Evolutionary conservation across 1,140 invertebrate species (phyloP), one percentile per base, ranked within the genome.

Genomic region (Drosophila persimilis): DNA sequence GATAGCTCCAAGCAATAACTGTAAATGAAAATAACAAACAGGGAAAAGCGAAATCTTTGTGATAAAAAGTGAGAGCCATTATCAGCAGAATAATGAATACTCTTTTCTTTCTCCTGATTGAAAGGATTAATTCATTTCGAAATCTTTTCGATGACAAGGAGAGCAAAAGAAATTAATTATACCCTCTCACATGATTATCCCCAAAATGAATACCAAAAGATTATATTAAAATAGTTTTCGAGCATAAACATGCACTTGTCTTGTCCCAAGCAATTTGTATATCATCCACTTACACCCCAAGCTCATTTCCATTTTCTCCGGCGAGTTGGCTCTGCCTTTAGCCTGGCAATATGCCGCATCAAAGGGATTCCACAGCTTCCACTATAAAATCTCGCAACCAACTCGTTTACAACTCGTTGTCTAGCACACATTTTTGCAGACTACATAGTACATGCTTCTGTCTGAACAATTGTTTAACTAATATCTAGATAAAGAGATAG

Each of bases 11-110:
- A 39, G 70, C 70, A 51, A 15, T 62, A 51, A 44, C 57, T 55
- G 47, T 15, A 73, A 63, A 44, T 63, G 58, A 56, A 55, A 73
- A 63, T 51, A 73, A 63, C 58, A 73, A 73, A 54, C 66, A 41
- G 17, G 6, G 5, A 6, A 35, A 31, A n/a, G 15, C 4, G 41
- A 22, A 54, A 45, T 63, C 20, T 39, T 9, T 55, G 51, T 39
- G 22, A 51, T 29, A 39, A 22, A 15, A 8, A 53, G 3, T 26
- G 17, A 3, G 15, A 17, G 17, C 17, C 17, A 17, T 17, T 17
- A 20, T 5, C 7, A 13, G 3, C 7, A 20, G 45, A 54, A 55
- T 41, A 29, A 6, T 17, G 7, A 11, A 46, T 59, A 46, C 53
- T 35, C 53, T 17, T 70, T 31, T 31, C 11, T 8, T 8, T 20